A percentile compares a stretch with the other conserved stretches of the same genome.
Evolutionary conservation across 2,888 invertebrate genomes (phyloP).

Genomic region (Chloromyia formosa): DNA sequence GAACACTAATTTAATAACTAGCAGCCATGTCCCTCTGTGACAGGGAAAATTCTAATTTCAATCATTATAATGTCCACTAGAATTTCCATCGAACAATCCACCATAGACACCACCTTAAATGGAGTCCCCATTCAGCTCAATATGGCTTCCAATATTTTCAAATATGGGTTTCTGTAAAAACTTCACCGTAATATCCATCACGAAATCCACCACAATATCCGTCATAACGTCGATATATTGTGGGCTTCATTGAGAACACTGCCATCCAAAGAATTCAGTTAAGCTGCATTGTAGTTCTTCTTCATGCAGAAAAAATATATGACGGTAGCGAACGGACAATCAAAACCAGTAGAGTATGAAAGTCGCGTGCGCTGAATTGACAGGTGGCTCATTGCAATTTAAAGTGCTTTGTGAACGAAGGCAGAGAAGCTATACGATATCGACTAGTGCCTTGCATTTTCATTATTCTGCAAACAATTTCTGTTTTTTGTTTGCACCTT

Average conservation of each 20-base stretch:
- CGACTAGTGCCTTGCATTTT: slow-evolving; percentile 23
- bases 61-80: too few relatives aligned
- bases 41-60: too few relatives aligned
- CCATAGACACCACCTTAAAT: too few relatives aligned
- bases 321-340: slow-evolving; percentile 40
- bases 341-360: slow-evolving; percentile 45
- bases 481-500: too few relatives aligned
- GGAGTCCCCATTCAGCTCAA: too few relatives aligned
- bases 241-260: slow-evolving; percentile 25
- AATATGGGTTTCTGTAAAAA: too few relatives aligned
- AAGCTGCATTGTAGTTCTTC: not conserved
- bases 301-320: not conserved
- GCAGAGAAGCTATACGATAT: too few relatives aligned
- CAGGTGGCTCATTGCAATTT: slow-evolving; percentile 47
- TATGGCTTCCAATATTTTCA: too few relatives aligned
- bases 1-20: too few relatives aligned
- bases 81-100: too few relatives aligned
- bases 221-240: too few relatives aligned
- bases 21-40: too few relatives aligned
- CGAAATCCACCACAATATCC: not conserved
- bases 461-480: slow-evolving; percentile 27
- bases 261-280: not conserved
- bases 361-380: slow-evolving; percentile 50
- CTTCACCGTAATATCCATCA: not conserved
- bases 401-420: slow-evolving; percentile 17